Conservation (phyloP, 2,888 invertebrate species). For the Cataglyphis rosenhaueri region DNA sequence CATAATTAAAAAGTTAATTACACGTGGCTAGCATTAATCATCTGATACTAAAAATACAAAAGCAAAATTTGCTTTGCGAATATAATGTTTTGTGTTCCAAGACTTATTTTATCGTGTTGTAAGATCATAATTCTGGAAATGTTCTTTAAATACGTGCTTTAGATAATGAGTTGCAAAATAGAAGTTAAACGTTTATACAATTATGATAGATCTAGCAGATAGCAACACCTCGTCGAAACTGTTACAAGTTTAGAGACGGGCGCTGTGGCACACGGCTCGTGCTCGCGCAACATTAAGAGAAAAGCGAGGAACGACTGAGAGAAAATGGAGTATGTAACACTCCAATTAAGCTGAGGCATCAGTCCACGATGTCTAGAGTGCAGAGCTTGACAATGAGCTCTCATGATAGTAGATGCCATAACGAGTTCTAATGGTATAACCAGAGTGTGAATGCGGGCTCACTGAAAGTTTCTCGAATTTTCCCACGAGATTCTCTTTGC, state of each 20-base stretch:
- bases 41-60: neutral
- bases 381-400: conserved; percentile 77
- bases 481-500: conserved; percentile 59
- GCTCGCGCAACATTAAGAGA: conserved; percentile 56
- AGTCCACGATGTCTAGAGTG: conserved; percentile 76
- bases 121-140: conserved; percentile 4
- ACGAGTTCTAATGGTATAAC: conserved; percentile 73
- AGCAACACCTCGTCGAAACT: conserved; percentile 66
- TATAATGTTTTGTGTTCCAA: neutral
- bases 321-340: conserved; percentile 79
- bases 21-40: neutral
- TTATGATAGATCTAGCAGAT: conserved; percentile 39
- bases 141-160: neutral
- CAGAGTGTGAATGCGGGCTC: conserved; percentile 69
- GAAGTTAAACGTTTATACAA: conserved; percentile 51
- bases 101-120: neutral
- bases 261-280: conserved; percentile 37
- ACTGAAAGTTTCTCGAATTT: conserved; percentile 63
- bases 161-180: conserved; percentile 16
- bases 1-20: conserved; percentile 21
- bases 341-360: conserved; percentile 82
- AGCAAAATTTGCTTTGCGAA: neutral
- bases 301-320: conserved; percentile 58
- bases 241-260: conserved; percentile 72
- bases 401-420: conserved; percentile 69